Conservation (phyloP, 2,113 vertebrate species). For the Zootoca vivipara region DNA sequence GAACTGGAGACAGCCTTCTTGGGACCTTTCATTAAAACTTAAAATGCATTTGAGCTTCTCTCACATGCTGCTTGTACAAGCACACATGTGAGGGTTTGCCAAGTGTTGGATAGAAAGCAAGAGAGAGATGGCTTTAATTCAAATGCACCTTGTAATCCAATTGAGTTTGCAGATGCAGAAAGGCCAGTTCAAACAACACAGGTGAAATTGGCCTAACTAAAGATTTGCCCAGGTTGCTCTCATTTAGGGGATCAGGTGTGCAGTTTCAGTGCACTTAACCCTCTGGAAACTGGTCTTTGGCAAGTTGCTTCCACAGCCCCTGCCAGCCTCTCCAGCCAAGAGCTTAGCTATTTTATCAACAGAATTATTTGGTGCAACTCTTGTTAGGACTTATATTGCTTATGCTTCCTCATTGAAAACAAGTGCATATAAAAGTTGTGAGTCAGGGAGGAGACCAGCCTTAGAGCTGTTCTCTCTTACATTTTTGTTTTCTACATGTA, state of each 20-base stretch:
- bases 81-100: not conserved
- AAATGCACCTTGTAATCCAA: not conserved
- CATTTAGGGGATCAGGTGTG: too few relatives aligned
- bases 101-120: not conserved
- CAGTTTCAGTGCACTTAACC: not conserved
- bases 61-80: not conserved
- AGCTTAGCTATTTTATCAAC: constrained; percentile 28
- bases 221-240: not conserved
- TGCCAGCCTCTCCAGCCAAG: not conserved
- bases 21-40: not conserved
- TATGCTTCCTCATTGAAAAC: constrained; percentile 30
- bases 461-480: not conserved
- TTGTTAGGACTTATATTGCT: constrained; percentile 35
- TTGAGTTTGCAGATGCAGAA: not conserved
- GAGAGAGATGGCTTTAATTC: not conserved
- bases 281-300: not conserved
- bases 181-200: not conserved
- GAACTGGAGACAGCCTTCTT: not conserved
- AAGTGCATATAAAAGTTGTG: not conserved
- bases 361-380: constrained; percentile 36
- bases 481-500: not conserved
- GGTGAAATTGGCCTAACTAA: not conserved
- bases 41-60: not conserved
- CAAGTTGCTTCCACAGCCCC: not conserved
- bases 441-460: not conserved